phyloP scores from a whole-genome alignment of 2,113 vertebrate species.

The Pachycephala philippinensis region DNA sequence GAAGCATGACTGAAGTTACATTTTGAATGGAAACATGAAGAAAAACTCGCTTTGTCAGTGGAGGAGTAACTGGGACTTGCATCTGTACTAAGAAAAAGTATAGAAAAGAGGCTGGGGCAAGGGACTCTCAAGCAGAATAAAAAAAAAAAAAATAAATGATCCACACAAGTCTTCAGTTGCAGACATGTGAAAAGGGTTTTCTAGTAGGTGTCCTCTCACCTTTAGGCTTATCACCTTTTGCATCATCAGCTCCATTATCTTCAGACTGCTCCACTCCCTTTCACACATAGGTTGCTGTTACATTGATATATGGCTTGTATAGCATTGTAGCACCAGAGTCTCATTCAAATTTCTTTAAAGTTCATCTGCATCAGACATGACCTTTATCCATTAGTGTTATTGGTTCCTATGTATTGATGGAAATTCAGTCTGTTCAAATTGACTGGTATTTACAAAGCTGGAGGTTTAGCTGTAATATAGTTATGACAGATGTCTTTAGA shows the following conservation, averaged over 20 bases:
- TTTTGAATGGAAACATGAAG: not conserved
- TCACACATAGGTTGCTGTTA: not conserved
- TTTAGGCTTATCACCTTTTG: not conserved
- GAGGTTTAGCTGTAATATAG: not conserved
- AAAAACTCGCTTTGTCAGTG: not conserved
- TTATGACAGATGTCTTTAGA: not conserved
- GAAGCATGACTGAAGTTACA: fast-evolving
- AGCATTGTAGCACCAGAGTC: not conserved
- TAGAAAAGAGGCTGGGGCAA: not conserved
- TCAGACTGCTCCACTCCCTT: not conserved
- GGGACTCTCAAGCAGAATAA: not conserved
- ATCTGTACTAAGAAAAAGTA: not conserved
- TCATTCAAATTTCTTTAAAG: not conserved
- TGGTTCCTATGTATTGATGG: not conserved
- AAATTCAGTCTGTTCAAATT: not conserved
- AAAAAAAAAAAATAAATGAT: not conserved
- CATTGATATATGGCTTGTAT: not conserved
- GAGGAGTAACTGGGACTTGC: not conserved
- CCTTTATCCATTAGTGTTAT: not conserved
- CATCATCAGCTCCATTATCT: not conserved
- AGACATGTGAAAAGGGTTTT: not conserved
- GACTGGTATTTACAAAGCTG: not conserved
- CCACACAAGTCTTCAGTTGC: not conserved
- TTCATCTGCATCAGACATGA: not conserved
- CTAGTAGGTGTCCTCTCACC: not conserved